Evolutionary conservation across 2,888 invertebrate species (phyloP), one percentile per base, ranked within the genome.

Genomic region (Epinotia demarniana): DNA sequence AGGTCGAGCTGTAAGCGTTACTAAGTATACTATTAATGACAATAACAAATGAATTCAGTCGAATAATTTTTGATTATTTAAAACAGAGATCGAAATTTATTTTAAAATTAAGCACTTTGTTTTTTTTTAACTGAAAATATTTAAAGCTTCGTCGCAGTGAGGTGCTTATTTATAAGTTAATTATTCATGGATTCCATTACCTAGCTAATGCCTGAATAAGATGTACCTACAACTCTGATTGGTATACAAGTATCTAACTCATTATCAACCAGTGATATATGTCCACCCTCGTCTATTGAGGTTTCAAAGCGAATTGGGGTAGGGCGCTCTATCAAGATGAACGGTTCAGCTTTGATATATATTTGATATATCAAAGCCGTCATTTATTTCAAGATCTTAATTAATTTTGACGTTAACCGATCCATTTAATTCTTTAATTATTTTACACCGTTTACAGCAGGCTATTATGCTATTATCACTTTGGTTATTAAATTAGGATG

Each of bases 381-480:
- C 60, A 60, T 69, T 69, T 69, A 69, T 60, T 69, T 69, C 11
- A 49, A 23, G n/a, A 23, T 23, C n/a, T 16, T 60, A 60, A 69
- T 69, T 69, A 46, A 27, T 46, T 60, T 69, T 12, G 43, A 60
- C 58, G 43, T 23, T 46, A 23, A 58, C 11, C 39, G 8, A 23
- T 12, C 11, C 9, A 9, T n/a, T 39, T 53, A 18, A 19, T 39
- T 18, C 33, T 9, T 67, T 46, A 46, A 12, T 46, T 58, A 60
- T 23, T 43, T 23, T 49, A 4, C 23, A 66, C 23, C 64, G 16
- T 67, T 55, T 67, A 39, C 16, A 16, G 46, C n/a, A n/a, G 58
- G 39, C 46, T 69, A 16, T 60, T 60, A 16, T 60, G 13, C 16
- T 8, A 6, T 60, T 58, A 12, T 23, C 12, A 19, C 3, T 2